phyloP scores from a whole-genome alignment of 2,888 invertebrate genomes.

The Diloba caeruleocephala region DNA sequence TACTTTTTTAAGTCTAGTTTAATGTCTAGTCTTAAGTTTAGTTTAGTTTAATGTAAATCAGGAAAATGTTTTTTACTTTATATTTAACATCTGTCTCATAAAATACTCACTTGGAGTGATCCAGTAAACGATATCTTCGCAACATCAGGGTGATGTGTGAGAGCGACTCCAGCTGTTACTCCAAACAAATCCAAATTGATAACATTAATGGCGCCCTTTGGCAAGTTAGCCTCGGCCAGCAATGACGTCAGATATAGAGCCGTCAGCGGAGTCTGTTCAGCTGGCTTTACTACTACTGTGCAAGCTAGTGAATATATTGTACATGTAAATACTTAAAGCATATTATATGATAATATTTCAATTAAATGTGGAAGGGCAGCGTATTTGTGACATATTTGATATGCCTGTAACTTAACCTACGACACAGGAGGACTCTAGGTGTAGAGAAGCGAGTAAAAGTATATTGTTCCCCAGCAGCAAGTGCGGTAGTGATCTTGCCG shows the following conservation, averaged over 20 bases:
- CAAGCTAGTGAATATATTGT: constrained; percentile 90
- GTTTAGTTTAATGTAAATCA: no score
- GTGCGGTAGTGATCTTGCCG: constrained; percentile 95
- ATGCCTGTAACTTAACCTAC: no score
- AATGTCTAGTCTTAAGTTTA: no score
- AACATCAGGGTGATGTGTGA: constrained; percentile 92
- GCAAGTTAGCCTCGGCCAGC: constrained; percentile 95
- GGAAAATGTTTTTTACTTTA: no score
- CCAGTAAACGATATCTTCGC: constrained; percentile 95
- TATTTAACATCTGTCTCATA: no score
- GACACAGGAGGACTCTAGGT: no score
- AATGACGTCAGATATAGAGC: constrained; percentile 95
- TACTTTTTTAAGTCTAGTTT: no score
- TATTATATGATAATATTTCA: no score
- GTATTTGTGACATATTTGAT: no score
- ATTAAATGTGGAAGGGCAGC: no score
- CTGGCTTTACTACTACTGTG: constrained; percentile 96
- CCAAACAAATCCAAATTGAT: constrained; percentile 95
- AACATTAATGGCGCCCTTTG: constrained; percentile 96
- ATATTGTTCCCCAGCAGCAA: constrained; percentile 87
- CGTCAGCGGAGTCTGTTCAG: constrained; percentile 97
- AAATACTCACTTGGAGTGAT: constrained; percentile 86
- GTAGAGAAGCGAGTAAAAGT: no score
- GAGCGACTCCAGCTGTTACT: constrained; percentile 91
- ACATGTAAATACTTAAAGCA: no score